Evolutionary conservation across 2,797 vertebrate species (phyloP), one percentile per base, ranked within the genome.

Genomic region (Cercopithecus diana): DNA sequence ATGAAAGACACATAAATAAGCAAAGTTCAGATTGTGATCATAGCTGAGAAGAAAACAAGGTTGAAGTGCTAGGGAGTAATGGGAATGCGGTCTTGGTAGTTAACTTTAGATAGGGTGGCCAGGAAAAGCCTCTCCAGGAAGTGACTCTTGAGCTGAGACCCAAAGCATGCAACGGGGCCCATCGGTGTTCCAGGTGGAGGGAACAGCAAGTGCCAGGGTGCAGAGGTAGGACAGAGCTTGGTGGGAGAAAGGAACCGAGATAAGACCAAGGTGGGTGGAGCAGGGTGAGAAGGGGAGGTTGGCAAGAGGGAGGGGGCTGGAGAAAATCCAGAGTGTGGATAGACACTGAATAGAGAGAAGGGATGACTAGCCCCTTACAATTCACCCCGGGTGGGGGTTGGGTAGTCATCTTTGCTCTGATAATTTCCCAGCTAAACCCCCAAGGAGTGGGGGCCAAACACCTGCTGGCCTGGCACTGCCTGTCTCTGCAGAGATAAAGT

Each of bases 391-490:
- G 91, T 86, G 92, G 75, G 61, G 92, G 82, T 86, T 92, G 83
- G 48, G 89, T 72, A 15, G 80, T 22, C 61, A 24, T 89, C 67
- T 67, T 73, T 96, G 84, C 93, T 84, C 95, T 97, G 96, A 93
- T 92, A 82, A 93, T 95, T 97, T 97, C 95, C 84, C 97, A 98
- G 97, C 77, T 80, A n/a, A 96, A 70, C 67, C 72, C 67, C 87
- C 13, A 15, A 58, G 58, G 84, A 70, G n/a, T n/a, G 45, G 67
- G 73, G 84, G 79, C 79, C 1, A 0, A 95, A 81, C 96, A 96
- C 88, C 97, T 97, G 98, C 97, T 83, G 61, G 94, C 88, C 73
- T 96, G 96, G 96, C 90, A 87, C n/a, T 52, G 87, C 50, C 79
- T 61, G 84, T 50, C 39, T 45, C 39, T 15, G 41, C 30, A 64